A percentile compares a stretch with the other conserved stretches of the same genome.
Conservation (phyloP, 2,888 invertebrate genomes). For the Stenotaenia linearis region DNA sequence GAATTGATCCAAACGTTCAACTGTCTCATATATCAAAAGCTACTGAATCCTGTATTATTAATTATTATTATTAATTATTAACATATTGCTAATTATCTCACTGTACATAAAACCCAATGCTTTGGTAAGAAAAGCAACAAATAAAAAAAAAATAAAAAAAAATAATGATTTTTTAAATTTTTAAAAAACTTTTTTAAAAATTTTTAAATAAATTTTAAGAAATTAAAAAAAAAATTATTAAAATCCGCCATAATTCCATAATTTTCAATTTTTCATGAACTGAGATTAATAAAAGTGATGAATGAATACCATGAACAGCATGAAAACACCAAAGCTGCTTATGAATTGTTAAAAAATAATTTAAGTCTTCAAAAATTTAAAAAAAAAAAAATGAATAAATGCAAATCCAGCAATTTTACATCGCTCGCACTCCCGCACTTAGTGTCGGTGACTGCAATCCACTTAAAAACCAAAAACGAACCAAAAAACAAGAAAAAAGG, state of each 20-base stretch:
- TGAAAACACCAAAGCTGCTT: not conserved
- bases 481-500: no score
- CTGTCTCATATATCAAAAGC: not conserved
- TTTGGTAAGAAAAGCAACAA: not conserved
- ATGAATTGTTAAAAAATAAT: not conserved
- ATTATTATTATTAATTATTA: not conserved
- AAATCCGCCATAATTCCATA: no score
- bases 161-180: no score
- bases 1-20: not conserved
- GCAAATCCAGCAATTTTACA: no score
- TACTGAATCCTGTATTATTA: not conserved
- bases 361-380: not conserved
- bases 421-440: not conserved
- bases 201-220: no score
- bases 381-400: not conserved
- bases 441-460: not conserved
- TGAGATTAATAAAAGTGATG: not conserved
- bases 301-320: not conserved
- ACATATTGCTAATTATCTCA: constrained; percentile 1
- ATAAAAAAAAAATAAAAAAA: not conserved
- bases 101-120: not conserved
- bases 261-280: no score
- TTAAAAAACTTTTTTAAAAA: no score
- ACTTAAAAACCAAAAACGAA: not conserved
- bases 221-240: no score